phyloP scores from a whole-genome alignment of 2,113 vertebrate species.

The Cryptoleucopteryx plumbea region DNA sequence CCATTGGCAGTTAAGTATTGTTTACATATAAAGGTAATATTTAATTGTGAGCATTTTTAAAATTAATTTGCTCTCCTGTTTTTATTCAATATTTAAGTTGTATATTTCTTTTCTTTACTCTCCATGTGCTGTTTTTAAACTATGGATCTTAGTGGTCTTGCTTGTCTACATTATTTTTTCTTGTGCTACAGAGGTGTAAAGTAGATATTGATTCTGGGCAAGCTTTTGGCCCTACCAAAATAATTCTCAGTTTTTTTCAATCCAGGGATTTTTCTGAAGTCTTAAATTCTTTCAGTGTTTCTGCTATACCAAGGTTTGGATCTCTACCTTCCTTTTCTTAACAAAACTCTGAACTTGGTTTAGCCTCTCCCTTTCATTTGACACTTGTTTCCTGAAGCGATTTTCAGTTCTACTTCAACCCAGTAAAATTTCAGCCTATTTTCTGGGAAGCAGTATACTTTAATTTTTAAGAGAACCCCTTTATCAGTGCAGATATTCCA shows the following conservation, averaged over 20 bases:
- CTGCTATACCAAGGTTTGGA: background rate
- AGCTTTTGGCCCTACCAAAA: background rate
- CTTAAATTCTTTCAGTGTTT: background rate
- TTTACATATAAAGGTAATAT: background rate
- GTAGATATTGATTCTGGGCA: background rate
- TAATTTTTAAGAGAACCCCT: background rate
- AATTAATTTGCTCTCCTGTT: background rate
- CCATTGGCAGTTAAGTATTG: background rate
- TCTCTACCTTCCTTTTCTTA: background rate
- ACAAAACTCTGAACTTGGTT: background rate
- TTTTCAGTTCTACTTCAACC: background rate
- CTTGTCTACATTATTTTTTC: background rate
- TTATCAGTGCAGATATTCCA: background rate
- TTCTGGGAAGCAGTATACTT: background rate
- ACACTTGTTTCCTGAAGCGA: background rate
- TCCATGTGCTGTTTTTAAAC: background rate
- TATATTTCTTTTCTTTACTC: background rate
- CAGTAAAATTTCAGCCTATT: background rate
- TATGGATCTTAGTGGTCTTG: background rate
- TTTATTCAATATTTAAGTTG: background rate
- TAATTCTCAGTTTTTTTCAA: background rate
- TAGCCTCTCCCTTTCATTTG: background rate
- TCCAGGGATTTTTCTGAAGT: background rate
- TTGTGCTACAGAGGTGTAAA: background rate
- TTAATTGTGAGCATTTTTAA: background rate